Evolutionary conservation across 2,113 vertebrate genomes (phyloP).

Genomic region (Rutilus rutilus): DNA sequence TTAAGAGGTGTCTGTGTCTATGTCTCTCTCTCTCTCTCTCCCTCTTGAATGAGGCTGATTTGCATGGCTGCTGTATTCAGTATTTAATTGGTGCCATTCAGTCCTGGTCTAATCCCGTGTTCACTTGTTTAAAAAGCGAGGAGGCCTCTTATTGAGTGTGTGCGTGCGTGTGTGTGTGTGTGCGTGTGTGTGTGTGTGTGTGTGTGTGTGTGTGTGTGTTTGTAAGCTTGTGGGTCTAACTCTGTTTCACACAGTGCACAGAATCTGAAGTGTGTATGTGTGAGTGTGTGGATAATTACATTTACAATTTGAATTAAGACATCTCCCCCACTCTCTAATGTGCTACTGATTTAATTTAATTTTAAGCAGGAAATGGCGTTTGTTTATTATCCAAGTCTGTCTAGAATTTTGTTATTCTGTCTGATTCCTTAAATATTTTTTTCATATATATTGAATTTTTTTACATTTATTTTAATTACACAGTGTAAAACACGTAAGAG

Average conservation of each 20-base stretch:
- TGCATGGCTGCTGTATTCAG: conserved; percentile 61
- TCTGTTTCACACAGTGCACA: conserved; percentile 36
- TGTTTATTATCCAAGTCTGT: not conserved
- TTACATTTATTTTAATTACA: not conserved
- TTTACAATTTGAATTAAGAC: conserved; percentile 35
- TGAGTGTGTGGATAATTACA: conserved; percentile 33
- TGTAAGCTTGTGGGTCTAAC: conserved; percentile 22
- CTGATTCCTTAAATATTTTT: not conserved
- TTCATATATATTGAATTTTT: not conserved
- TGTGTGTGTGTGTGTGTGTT: conserved; percentile 48
- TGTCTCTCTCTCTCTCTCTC: conserved; percentile 19
- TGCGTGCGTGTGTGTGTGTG: conserved; percentile 26
- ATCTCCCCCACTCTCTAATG: conserved; percentile 21
- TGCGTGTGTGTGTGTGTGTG: conserved; percentile 39
- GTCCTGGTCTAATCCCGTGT: conserved; percentile 59
- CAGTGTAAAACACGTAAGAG: too few relatives aligned
- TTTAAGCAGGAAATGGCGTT: conserved; percentile 13
- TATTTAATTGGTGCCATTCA: conserved; percentile 63
- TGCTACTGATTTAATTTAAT: conserved; percentile 6
- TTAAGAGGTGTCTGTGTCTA: conserved; percentile 41
- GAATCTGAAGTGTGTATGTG: conserved; percentile 26
- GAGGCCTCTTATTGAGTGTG: conserved; percentile 22
- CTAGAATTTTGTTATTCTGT: not conserved
- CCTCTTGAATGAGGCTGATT: conserved; percentile 51
- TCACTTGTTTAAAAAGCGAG: conserved; percentile 51